Percentiles rank a stretch among this genome's conserved stretches.
Evolutionary conservation across 2,888 invertebrate species (phyloP).

Genomic region (Molorchus minor): DNA sequence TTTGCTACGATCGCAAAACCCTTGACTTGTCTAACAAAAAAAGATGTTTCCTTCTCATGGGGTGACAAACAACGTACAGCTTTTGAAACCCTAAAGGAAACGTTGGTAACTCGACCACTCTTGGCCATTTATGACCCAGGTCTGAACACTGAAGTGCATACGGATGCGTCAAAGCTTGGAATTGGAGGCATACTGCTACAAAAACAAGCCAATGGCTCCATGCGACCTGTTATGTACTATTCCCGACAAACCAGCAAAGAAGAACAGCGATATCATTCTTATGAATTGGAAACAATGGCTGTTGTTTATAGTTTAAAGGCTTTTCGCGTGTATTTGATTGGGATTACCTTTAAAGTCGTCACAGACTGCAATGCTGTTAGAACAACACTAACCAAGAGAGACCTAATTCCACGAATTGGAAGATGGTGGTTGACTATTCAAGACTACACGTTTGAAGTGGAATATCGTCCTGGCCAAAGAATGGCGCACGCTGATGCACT

Average conservation of each 20-base stretch:
- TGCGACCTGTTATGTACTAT: constrained; percentile 47
- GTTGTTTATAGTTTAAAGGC: too few relatives aligned
- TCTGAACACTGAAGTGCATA: constrained; percentile 43
- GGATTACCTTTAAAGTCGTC: not conserved
- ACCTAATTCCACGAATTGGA: not conserved
- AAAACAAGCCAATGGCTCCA: constrained; percentile 34
- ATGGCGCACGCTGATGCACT: constrained; percentile 1
- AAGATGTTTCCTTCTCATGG: constrained; percentile 25
- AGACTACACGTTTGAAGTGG: not conserved
- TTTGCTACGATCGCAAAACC: constrained; percentile 39
- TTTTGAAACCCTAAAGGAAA: constrained; percentile 25
- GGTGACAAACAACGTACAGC: constrained; percentile 18
- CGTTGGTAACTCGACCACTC: constrained; percentile 33
- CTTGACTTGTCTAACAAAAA: constrained; percentile 33
- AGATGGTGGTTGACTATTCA: not conserved
- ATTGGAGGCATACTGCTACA: constrained; percentile 47
- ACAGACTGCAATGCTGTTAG: not conserved
- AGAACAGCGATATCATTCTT: too few relatives aligned
- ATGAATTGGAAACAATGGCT: too few relatives aligned
- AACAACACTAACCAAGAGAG: not conserved
- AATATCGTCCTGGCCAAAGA: not conserved
- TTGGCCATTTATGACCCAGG: constrained; percentile 40
- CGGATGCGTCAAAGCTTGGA: constrained; percentile 44
- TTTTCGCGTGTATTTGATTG: too few relatives aligned
- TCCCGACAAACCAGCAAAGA: constrained; percentile 30